Conservation (phyloP, 2,888 invertebrate species). For the Sinotaia quadrata region DNA sequence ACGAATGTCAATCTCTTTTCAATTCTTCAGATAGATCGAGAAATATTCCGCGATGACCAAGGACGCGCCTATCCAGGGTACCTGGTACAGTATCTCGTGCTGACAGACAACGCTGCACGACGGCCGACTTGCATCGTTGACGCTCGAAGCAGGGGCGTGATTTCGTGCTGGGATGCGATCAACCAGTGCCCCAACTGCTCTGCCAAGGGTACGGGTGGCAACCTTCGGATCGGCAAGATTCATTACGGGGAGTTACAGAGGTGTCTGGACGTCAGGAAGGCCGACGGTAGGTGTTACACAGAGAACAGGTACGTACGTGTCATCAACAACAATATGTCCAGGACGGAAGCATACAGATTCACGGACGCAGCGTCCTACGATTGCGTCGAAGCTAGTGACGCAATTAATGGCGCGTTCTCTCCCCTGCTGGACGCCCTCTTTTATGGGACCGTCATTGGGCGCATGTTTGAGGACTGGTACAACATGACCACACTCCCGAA, state of each 20-base stretch:
- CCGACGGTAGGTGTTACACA: slow-evolving; percentile 39
- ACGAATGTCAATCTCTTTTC: neutral
- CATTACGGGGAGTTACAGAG: slow-evolving; percentile 39
- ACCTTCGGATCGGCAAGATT: slow-evolving; percentile 44
- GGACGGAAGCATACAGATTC: neutral
- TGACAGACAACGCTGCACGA: neutral
- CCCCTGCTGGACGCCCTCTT: slow-evolving; percentile 48
- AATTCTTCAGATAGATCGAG: neutral
- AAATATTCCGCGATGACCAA: neutral
- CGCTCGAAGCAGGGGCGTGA: neutral
- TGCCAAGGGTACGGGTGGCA: slow-evolving; percentile 40
- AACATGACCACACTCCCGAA: slow-evolving; percentile 13
- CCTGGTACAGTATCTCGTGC: slow-evolving; percentile 11
- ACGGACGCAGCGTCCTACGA: slow-evolving; percentile 34
- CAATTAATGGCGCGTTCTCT: slow-evolving; percentile 48
- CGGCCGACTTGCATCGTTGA: slow-evolving; percentile 10
- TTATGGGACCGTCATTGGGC: slow-evolving; percentile 42
- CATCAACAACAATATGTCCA: slow-evolving; percentile 41
- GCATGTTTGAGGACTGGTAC: slow-evolving; percentile 53
- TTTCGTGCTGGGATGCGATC: slow-evolving; percentile 10
- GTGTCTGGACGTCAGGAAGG: slow-evolving; percentile 35
- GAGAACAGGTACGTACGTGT: slow-evolving; percentile 51
- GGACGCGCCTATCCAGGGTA: neutral
- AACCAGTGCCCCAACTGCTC: slow-evolving; percentile 1
- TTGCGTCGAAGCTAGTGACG: slow-evolving; percentile 42